phyloP scores from a whole-genome alignment of 2,888 invertebrate species.

The Lordiphosa andalusiaca region DNA sequence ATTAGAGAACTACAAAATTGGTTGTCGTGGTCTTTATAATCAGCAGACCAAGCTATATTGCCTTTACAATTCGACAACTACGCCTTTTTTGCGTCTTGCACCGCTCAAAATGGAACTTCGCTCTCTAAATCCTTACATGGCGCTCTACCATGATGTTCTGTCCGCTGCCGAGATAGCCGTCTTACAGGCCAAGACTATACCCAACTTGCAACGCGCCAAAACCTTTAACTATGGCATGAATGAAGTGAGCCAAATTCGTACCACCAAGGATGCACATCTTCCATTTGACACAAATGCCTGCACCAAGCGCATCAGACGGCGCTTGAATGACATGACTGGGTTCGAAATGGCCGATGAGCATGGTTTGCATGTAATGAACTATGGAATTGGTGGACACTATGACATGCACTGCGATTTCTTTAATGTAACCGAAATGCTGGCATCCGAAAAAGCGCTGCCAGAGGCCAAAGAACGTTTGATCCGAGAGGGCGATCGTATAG shows the following conservation, averaged over 20 bases:
- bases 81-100: slow-evolving; percentile 56
- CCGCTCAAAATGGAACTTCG: slow-evolving; percentile 66
- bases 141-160: slow-evolving; percentile 59
- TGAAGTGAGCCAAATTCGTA: slow-evolving; percentile 26
- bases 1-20: neutral
- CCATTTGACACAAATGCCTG: slow-evolving; percentile 21
- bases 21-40: slow-evolving; percentile 52
- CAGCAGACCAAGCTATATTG: slow-evolving; percentile 34
- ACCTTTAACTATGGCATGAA: neutral
- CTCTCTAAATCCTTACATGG: slow-evolving; percentile 52
- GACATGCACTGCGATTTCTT: slow-evolving; percentile 58
- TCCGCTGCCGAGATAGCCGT: slow-evolving; percentile 52
- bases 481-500: slow-evolving; percentile 47
- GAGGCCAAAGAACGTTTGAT: neutral
- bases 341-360: slow-evolving; percentile 45
- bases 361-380: slow-evolving; percentile 61
- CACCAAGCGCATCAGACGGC: slow-evolving; percentile 35
- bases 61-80: slow-evolving; percentile 41
- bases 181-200: slow-evolving; percentile 43
- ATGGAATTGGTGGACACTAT: slow-evolving; percentile 70
- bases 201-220: slow-evolving; percentile 22
- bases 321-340: slow-evolving; percentile 64
- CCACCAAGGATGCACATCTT: slow-evolving; percentile 60
- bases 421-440: slow-evolving; percentile 35
- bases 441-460: slow-evolving; percentile 30